Conservation (phyloP, 2,113 vertebrate species). For the Aegotheles bennettii region DNA sequence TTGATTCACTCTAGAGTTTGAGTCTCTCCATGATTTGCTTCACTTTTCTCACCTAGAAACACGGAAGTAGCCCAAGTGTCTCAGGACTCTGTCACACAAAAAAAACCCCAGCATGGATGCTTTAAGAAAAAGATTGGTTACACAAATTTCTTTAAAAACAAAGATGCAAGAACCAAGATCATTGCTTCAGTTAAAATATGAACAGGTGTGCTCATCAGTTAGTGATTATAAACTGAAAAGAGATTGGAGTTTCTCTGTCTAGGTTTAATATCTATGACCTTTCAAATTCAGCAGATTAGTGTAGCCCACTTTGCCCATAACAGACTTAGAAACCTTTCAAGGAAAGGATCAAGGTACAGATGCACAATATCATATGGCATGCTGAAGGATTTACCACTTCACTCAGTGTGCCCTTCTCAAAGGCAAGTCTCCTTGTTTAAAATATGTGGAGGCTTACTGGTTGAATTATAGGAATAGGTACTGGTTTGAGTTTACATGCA, state of each 20-base stretch:
- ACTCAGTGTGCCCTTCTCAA: background rate
- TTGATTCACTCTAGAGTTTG: background rate
- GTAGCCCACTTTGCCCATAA: background rate
- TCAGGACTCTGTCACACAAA: background rate
- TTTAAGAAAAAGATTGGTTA: background rate
- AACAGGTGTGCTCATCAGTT: background rate
- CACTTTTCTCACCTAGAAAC: background rate
- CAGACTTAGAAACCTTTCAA: background rate
- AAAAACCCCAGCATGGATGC: rapidly evolving
- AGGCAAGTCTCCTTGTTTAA: background rate
- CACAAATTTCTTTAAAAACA: background rate
- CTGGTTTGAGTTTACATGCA: background rate
- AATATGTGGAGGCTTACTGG: background rate
- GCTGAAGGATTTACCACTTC: background rate
- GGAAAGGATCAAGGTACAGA: background rate
- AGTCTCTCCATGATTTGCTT: background rate
- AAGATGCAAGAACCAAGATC: background rate
- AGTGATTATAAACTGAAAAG: background rate
- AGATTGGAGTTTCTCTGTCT: background rate
- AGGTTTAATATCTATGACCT: background rate
- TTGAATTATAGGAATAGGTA: background rate
- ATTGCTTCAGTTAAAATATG: background rate
- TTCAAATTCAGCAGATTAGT: background rate
- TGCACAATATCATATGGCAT: rapidly evolving
- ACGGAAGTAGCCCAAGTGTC: background rate